Percentiles rank a stretch among this genome's conserved stretches.
phyloP scores from a whole-genome alignment of 2,797 vertebrate species.

The Antrozous pallidus region DNA sequence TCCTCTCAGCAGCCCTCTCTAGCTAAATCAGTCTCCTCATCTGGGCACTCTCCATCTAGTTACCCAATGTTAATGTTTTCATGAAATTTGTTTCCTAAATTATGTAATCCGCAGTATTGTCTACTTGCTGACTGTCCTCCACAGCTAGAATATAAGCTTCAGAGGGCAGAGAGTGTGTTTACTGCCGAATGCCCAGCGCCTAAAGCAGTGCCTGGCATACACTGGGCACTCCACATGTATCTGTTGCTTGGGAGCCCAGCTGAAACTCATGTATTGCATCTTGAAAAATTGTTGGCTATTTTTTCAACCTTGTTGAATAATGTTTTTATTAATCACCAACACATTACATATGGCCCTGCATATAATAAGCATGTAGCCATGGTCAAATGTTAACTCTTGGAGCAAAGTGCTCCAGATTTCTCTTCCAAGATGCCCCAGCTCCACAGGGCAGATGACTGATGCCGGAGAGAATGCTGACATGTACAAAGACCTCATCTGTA shows the following conservation, averaged over 20 bases:
- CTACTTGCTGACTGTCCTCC: neutral
- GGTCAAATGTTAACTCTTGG: neutral
- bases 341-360: neutral
- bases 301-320: neutral
- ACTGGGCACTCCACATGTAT: neutral
- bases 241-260: neutral
- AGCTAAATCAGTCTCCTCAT: neutral
- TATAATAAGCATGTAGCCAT: too few species aligned
- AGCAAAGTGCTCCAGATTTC: neutral
- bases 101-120: neutral
- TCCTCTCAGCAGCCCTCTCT: neutral
- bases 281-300: neutral
- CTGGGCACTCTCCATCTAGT: neutral
- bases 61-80: neutral
- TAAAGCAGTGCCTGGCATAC: neutral
- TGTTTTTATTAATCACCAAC: neutral
- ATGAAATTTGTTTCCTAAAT: neutral
- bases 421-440: neutral
- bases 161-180: neutral
- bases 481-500: neutral
- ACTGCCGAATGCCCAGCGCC: neutral
- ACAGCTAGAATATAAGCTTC: neutral
- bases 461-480: neutral
- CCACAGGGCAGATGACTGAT: neutral
- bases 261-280: neutral